phyloP scores from a whole-genome alignment of 2,888 invertebrate species.

The Cerceris rybyensis region DNA sequence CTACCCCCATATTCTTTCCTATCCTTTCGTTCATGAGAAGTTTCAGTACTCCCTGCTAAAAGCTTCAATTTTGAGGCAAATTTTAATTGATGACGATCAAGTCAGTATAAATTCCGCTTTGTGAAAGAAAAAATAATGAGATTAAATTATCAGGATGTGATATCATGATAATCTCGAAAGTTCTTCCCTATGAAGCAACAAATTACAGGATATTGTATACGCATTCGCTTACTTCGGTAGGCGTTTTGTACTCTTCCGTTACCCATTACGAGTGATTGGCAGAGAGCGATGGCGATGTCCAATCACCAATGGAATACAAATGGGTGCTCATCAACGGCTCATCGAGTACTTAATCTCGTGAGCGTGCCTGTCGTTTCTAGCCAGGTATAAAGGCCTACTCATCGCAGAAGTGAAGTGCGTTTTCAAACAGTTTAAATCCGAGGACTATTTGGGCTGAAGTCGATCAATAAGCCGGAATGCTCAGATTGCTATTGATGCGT shows the following conservation, averaged over 20 bases:
- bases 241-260: slow-evolving; percentile 31
- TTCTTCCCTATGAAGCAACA: slow-evolving; percentile 21
- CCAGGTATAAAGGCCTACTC: slow-evolving; percentile 19
- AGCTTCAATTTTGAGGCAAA: too few relatives aligned
- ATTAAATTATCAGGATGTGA: too few relatives aligned
- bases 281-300: slow-evolving; percentile 49
- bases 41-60: too few relatives aligned
- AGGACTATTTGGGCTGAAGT: background rate
- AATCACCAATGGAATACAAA: slow-evolving; percentile 51
- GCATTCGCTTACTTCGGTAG: slow-evolving; percentile 9
- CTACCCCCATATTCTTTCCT: too few relatives aligned
- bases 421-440: background rate
- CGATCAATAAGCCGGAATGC: background rate
- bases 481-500: background rate
- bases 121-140: too few relatives aligned
- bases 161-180: background rate
- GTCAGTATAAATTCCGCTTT: too few relatives aligned
- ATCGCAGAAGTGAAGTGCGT: slow-evolving; percentile 3
- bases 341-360: slow-evolving; percentile 54
- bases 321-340: slow-evolving; percentile 51
- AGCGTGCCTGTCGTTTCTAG: slow-evolving; percentile 20
- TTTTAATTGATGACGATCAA: too few relatives aligned
- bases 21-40: too few relatives aligned
- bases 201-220: slow-evolving; percentile 19
- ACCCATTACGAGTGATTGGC: slow-evolving; percentile 48